Percentiles rank a stretch among this genome's conserved stretches.
Evolutionary conservation across 2,888 invertebrate genomes (phyloP).

Genomic region (Lasioglossum zephyrum): DNA sequence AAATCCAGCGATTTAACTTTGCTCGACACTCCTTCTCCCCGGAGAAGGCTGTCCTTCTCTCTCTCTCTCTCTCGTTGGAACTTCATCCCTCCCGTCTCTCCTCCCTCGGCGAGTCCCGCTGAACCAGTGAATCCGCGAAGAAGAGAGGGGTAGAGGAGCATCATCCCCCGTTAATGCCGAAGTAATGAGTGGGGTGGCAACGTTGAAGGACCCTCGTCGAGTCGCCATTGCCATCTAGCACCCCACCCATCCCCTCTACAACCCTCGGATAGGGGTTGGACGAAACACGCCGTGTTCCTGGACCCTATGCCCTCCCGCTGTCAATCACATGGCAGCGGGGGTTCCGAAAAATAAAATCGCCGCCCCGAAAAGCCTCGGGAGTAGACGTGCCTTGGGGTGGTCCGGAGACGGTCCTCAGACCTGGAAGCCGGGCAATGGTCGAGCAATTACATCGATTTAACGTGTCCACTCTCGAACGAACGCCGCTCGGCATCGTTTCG

Average conservation of each 20-base stretch:
- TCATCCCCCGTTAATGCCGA: constrained; percentile 78
- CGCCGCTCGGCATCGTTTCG: constrained; percentile 16
- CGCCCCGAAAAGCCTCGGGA: constrained; percentile 29
- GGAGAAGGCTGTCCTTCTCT: constrained; percentile 25
- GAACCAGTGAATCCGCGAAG: constrained; percentile 69
- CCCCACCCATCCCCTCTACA: constrained; percentile 14
- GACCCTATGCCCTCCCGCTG: constrained; percentile 41
- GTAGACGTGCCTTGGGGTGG: constrained; percentile 59
- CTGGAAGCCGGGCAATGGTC: not conserved
- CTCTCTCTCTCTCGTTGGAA: constrained; percentile 59
- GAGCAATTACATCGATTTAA: constrained; percentile 53
- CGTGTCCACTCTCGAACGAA: constrained; percentile 24
- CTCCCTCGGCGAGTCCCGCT: constrained; percentile 50
- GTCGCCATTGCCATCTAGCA: constrained; percentile 64
- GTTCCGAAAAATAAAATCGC: constrained; percentile 60
- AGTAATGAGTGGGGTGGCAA: constrained; percentile 83
- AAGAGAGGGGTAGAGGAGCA: not conserved
- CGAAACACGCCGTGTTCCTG: constrained; percentile 53
- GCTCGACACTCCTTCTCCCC: constrained; percentile 50
- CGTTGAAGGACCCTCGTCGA: constrained; percentile 79
- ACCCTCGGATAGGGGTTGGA: constrained; percentile 55
- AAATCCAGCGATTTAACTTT: constrained; percentile 71
- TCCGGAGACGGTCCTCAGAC: constrained; percentile 41
- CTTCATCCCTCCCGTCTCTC: constrained; percentile 70
- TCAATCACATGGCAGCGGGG: constrained; percentile 70